Evolutionary conservation across 2,113 vertebrate species (phyloP).

Genomic region (Sinosuthora webbiana): DNA sequence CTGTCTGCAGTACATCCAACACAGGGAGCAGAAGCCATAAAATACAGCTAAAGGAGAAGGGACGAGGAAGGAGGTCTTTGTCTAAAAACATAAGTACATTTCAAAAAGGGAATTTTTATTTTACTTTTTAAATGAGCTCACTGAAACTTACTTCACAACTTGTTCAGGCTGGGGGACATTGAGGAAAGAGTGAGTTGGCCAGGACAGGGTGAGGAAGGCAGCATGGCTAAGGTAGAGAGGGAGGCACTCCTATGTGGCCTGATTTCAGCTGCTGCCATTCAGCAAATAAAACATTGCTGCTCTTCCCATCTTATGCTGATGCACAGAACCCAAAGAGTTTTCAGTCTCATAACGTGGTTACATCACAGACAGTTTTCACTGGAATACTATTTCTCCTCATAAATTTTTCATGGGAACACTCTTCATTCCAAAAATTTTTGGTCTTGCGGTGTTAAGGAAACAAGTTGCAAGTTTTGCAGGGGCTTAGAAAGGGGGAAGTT

Average conservation of each 20-base stretch:
- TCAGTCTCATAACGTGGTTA: not conserved
- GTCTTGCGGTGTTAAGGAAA: not conserved
- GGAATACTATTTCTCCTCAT: conserved; percentile 7
- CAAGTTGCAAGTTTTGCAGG: not conserved
- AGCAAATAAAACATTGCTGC: not conserved
- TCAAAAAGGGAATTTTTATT: not conserved
- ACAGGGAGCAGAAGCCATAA: not conserved
- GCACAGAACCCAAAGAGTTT: not conserved
- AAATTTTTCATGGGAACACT: not conserved
- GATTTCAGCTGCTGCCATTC: not conserved
- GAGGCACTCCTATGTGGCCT: not conserved
- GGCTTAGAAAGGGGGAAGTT: not conserved
- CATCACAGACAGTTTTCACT: not conserved
- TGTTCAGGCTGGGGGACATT: not conserved
- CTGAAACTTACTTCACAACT: not conserved
- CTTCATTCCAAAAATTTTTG: conserved; percentile 16
- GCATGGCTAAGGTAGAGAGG: not conserved
- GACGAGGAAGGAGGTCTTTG: not conserved
- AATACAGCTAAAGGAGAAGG: not conserved
- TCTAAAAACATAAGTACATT: not conserved
- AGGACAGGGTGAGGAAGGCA: not conserved
- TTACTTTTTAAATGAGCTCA: not conserved
- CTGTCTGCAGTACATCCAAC: not conserved
- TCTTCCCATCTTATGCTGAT: not conserved
- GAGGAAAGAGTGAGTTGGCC: not conserved